Conservation (phyloP, 2,888 invertebrate genomes). For the Oxystoma pomonae region DNA sequence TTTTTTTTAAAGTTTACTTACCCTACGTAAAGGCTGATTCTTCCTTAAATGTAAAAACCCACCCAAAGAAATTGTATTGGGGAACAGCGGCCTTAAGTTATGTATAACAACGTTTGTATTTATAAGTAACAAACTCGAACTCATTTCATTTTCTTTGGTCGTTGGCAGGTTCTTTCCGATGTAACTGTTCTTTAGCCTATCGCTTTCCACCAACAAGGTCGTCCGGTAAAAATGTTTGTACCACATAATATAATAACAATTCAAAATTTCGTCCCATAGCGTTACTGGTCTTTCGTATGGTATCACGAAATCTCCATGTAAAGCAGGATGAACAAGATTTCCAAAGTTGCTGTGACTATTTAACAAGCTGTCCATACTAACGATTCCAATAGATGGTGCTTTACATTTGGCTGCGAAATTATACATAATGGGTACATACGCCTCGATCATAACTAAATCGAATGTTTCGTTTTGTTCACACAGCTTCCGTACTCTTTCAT, state of each 20-base stretch:
- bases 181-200: slow-evolving; percentile 34
- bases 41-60: not conserved
- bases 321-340: slow-evolving; percentile 29
- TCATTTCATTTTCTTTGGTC: slow-evolving; percentile 27
- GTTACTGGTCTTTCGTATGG: slow-evolving; percentile 35
- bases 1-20: not conserved
- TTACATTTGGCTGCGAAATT: slow-evolving; percentile 2
- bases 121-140: slow-evolving; percentile 29
- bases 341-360: slow-evolving; percentile 29
- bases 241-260: slow-evolving; percentile 30
- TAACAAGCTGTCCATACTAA: slow-evolving; percentile 26
- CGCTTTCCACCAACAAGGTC: slow-evolving; percentile 26
- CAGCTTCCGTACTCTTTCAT: not conserved
- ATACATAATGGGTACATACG: slow-evolving; percentile 1
- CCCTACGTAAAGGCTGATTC: not conserved
- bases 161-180: slow-evolving; percentile 39
- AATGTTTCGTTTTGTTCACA: slow-evolving; percentile 5
- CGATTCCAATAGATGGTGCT: slow-evolving; percentile 16
- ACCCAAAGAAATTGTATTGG: slow-evolving; percentile 17
- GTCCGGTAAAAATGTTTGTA: slow-evolving; percentile 27
- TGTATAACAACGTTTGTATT: slow-evolving; percentile 37
- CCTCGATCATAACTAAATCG: slow-evolving; percentile 21
- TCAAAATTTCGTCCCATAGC: slow-evolving; percentile 39
- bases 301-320: slow-evolving; percentile 32
- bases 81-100: slow-evolving; percentile 30